Base-by-base conservation (phyloP, 2,113 vertebrate genomes). In the Choloepus hoffmanni region DNA sequence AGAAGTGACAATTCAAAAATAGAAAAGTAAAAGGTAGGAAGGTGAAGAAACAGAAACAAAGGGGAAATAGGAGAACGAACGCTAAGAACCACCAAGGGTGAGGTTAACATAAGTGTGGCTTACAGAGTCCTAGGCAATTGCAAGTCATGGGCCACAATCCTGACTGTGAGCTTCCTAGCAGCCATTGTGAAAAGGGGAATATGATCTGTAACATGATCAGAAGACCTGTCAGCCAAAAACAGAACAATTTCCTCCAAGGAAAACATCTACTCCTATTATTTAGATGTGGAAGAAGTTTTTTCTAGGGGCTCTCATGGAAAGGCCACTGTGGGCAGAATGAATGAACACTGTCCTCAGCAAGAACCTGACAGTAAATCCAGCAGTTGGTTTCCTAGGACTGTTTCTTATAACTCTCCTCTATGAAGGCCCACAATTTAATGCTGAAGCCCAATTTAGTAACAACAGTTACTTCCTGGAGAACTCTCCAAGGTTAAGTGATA, bases 151-250 rank as follows among this genome's bases (percentile, higher is more conserved):
- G 3, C 62, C 14, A 60, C 23, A 84, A 30, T 65, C 74, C 23
- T 50, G 60, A 90, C 62, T 79, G 43, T 68, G 88, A 79, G 81
- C 88, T 92, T 94, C 85, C 77, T 60, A 81, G 76, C 15, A 87
- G 50, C 30, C 87, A 48, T 10, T 18, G 33, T 24, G 15, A 92
- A 87, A 79, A 87, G 50, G 50, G 30, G 92, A 95, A 89, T 21
- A 65, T 40, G 5, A 48, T 72, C n/a, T 6, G 81, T 18, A 63
- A 7, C 4, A 28, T 63, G 65, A 88, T 19, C 45, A 19, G n/a
- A 68, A 92, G 23, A 3, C 81, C n/a, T 65, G 21, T 58, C 55
- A 23, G 40, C 67, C 73, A 48, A 77, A 94, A 86, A 62, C n/a
- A 83, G 78, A 86, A 67, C 2, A 4, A 1, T 23, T 76, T 28